A percentile compares a stretch with the other conserved stretches of the same genome.
phyloP scores from a whole-genome alignment of 2,113 vertebrate species.

The Gnathonemus echidnorhynchus region DNA sequence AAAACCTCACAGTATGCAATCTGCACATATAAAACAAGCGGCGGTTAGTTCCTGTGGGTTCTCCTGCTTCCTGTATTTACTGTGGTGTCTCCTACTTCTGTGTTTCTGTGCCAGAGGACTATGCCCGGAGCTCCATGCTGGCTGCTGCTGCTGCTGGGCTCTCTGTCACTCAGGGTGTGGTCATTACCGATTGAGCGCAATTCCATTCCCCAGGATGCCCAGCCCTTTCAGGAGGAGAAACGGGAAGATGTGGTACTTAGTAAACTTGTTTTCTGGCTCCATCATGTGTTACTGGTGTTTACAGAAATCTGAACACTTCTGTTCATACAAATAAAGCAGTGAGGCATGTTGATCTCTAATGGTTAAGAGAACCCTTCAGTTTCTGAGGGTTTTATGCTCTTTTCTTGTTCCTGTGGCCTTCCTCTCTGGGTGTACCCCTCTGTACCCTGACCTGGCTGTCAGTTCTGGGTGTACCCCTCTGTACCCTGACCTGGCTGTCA shows the following conservation, averaged over 20 bases:
- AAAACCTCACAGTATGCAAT: neutral
- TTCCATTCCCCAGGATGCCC: slow-evolving; percentile 34
- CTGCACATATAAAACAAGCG: neutral
- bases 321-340: neutral
- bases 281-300: neutral
- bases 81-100: neutral
- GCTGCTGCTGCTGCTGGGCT: slow-evolving; percentile 48
- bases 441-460: too few relatives aligned
- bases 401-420: neutral
- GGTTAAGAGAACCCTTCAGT: neutral
- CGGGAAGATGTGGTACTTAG: slow-evolving; percentile 54
- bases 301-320: neutral
- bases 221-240: slow-evolving; percentile 40
- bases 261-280: neutral
- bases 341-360: neutral
- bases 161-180: slow-evolving; percentile 40
- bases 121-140: slow-evolving; percentile 45
- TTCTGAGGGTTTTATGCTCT: neutral
- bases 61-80: neutral
- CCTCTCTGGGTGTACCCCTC: neutral
- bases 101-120: slow-evolving; percentile 30
- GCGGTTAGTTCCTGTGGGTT: neutral
- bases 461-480: neutral
- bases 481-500: too few relatives aligned
- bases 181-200: slow-evolving; percentile 60